These are phyloP conservation scores for Tachysurus fulvidraco DNA, from an alignment of 2,113 vertebrate species.

Conservation along the genomic window DNA sequence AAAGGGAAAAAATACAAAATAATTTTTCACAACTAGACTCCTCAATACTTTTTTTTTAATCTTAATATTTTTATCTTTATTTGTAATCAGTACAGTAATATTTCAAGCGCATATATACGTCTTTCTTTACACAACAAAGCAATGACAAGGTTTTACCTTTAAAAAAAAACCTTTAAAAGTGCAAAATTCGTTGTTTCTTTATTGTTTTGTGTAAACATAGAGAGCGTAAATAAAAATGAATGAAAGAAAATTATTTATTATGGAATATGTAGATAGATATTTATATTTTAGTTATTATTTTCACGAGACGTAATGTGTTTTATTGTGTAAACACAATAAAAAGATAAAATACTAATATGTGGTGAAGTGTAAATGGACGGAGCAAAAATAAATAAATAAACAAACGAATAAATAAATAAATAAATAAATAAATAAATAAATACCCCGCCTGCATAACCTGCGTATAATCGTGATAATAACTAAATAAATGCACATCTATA, in stretches of 20 bases:
- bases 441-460: background rate
- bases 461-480: background rate
- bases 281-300: background rate
- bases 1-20: background rate
- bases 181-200: too few species aligned
- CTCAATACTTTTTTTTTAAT: too few species aligned
- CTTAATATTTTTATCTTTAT: background rate
- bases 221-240: background rate
- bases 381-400: background rate
- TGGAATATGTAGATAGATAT: background rate
- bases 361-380: background rate
- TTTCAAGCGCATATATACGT: background rate
- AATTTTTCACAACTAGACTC: background rate
- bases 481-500: too few species aligned
- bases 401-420: too few species aligned
- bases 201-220: background rate
- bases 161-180: too few species aligned
- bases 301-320: background rate
- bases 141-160: too few species aligned
- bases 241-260: background rate
- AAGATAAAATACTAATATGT: background rate
- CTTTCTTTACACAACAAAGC: background rate
- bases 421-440: too few species aligned
- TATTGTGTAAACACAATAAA: background rate
- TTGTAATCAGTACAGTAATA: background rate